phyloP scores from a whole-genome alignment of 2,888 invertebrate species.

The Hermaeophaga mercurialis region DNA sequence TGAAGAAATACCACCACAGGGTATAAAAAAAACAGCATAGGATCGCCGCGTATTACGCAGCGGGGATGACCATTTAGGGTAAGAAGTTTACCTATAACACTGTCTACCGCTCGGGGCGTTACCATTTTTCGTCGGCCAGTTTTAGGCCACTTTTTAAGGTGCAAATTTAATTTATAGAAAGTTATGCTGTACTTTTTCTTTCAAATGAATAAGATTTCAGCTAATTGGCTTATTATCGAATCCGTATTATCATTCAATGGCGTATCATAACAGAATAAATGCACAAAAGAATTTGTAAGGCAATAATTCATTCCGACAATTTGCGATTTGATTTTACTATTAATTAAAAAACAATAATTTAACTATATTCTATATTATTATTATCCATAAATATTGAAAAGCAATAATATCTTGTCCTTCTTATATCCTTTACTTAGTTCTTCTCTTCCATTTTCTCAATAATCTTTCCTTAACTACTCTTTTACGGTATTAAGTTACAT shows the following conservation, averaged over 20 bases:
- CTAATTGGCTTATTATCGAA: constrained; percentile 22
- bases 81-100: constrained; percentile 45
- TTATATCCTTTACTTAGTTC: no score
- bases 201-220: constrained; percentile 9
- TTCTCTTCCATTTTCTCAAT: no score
- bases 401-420: no score
- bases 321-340: no score
- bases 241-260: constrained; percentile 1
- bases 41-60: constrained; percentile 36
- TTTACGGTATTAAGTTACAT: no score
- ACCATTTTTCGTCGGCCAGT: constrained; percentile 38
- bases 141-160: constrained; percentile 39
- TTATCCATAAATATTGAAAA: no score
- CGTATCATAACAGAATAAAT: no score
- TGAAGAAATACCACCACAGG: constrained; percentile 36
- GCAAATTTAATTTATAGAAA: constrained; percentile 40
- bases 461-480: no score
- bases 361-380: no score
- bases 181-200: constrained; percentile 32
- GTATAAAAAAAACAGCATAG: constrained; percentile 21
- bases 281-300: no score
- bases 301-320: no score
- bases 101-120: constrained; percentile 37
- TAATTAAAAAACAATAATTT: no score
- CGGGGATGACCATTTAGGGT: constrained; percentile 44